Percentiles rank a stretch among this genome's conserved stretches.
Conservation (phyloP, 2,113 vertebrate genomes). For the Anarrhichthys ocellatus region DNA sequence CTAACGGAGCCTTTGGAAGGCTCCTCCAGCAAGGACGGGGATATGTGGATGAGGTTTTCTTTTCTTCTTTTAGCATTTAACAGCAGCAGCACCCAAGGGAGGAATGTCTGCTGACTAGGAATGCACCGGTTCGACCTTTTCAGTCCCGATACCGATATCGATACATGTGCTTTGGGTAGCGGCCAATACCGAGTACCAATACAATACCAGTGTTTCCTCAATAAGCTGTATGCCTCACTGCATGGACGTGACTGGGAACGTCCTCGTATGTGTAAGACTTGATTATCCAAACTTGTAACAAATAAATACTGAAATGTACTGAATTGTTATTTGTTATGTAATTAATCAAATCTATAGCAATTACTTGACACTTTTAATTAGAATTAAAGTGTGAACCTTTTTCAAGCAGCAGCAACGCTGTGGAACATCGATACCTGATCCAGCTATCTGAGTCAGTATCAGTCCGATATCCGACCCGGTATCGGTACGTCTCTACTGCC, state of each 20-base stretch:
- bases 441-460: background rate
- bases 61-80: constrained; percentile 10
- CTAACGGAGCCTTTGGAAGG: constrained; percentile 10
- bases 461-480: background rate
- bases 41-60: background rate
- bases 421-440: background rate
- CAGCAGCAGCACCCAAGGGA: constrained; percentile 2
- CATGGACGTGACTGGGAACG: background rate
- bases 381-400: background rate
- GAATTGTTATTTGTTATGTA: background rate
- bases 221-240: background rate
- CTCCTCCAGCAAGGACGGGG: background rate
- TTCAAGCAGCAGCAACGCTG: background rate
- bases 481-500: background rate
- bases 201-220: background rate
- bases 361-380: too few relatives aligned
- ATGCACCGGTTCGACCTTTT: background rate
- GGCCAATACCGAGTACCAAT: background rate
- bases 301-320: background rate
- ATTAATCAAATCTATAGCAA: background rate
- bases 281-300: background rate
- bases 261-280: background rate
- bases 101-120: background rate
- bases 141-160: background rate
- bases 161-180: background rate